These are phyloP conservation scores for Hydrocynus forskahlii DNA, from an alignment of 2,797 vertebrate species.

Conservation along the genomic window DNA sequence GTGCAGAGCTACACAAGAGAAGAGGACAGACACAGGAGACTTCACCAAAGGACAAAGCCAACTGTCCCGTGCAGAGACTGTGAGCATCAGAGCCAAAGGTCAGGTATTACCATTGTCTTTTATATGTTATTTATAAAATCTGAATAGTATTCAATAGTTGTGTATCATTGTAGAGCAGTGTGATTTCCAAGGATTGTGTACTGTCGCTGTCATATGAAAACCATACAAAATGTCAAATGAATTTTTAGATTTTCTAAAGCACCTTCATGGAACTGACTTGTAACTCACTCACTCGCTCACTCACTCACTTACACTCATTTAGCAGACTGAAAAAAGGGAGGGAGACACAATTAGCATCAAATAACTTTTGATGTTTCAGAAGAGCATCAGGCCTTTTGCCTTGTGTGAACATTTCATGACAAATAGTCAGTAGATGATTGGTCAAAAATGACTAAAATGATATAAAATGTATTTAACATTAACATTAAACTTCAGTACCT, in stretches of 20 bases:
- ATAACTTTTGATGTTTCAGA: too few relatives aligned
- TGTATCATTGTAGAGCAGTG: not conserved
- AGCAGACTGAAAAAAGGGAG: too few relatives aligned
- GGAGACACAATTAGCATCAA: too few relatives aligned
- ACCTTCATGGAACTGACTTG: too few relatives aligned
- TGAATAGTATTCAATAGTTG: not conserved
- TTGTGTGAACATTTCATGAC: too few relatives aligned
- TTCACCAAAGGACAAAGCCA: constrained; percentile 64
- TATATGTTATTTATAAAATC: not conserved
- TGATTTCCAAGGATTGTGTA: not conserved
- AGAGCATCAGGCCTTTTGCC: too few relatives aligned
- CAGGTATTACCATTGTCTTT: not conserved
- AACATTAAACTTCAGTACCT: not conserved
- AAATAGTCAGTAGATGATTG: too few relatives aligned
- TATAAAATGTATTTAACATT: too few relatives aligned
- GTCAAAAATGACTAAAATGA: too few relatives aligned
- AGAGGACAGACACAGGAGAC: constrained; percentile 55
- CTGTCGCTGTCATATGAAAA: not conserved
- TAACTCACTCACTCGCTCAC: too few relatives aligned
- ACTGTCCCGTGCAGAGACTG: constrained; percentile 59
- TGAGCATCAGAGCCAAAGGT: constrained; percentile 72
- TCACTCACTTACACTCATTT: not conserved
- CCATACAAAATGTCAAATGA: not conserved
- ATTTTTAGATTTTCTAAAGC: too few relatives aligned
- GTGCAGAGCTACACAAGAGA: constrained; percentile 76